phyloP scores from a whole-genome alignment of 2,797 vertebrate species.

The Lepilemur ruficaudatus region DNA sequence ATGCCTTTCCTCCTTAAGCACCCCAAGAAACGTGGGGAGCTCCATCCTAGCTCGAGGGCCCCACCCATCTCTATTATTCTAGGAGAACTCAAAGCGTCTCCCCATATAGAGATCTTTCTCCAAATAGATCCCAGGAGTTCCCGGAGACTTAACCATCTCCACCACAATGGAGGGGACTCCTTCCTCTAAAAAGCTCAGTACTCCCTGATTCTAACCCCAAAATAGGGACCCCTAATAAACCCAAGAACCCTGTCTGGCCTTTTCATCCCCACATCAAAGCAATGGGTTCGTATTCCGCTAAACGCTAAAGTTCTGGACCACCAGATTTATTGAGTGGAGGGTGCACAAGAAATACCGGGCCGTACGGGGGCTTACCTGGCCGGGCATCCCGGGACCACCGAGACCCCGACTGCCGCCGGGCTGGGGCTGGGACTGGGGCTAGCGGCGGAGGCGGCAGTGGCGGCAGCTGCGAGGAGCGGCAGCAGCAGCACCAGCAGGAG shows the following conservation, averaged over 20 bases:
- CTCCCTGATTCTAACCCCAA: background rate
- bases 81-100: background rate
- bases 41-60: background rate
- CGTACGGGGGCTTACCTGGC: conserved; percentile 64
- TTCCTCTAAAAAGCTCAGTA: background rate
- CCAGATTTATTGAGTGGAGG: background rate
- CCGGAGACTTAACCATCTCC: background rate
- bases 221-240: background rate
- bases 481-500: conserved; percentile 31
- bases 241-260: background rate
- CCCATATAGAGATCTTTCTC: background rate
- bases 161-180: background rate
- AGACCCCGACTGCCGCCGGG: conserved; percentile 39
- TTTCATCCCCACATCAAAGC: background rate
- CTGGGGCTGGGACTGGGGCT: conserved; percentile 5
- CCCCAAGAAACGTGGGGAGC: background rate
- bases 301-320: background rate
- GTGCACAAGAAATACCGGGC: background rate
- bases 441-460: background rate
- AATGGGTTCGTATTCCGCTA: background rate
- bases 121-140: background rate
- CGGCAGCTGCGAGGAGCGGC: conserved; percentile 1
- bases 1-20: background rate
- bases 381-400: conserved; percentile 29
- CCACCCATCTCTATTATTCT: conserved; percentile 27